These are phyloP conservation scores for Condylura cristata DNA, from an alignment of 2,113 vertebrate genomes.

Conservation along the genomic window DNA sequence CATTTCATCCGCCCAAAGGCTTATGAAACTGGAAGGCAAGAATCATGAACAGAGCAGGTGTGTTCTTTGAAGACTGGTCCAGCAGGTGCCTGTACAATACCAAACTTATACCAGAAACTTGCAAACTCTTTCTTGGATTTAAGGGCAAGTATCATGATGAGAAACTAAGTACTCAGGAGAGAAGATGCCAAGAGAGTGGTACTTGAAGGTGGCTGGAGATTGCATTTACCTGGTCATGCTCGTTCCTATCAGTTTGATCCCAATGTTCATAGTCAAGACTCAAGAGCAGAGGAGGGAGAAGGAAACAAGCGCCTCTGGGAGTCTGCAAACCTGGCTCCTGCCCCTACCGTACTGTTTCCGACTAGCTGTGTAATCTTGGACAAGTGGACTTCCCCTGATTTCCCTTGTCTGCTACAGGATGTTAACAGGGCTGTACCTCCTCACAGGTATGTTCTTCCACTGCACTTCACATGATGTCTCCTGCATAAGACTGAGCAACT, in stretches of 20 bases:
- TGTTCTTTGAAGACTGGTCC: slow-evolving; percentile 72
- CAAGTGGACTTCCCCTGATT: neutral
- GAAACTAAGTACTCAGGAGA: slow-evolving; percentile 28
- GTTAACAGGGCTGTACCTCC: neutral
- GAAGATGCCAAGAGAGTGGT: neutral
- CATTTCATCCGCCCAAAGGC: slow-evolving; percentile 80
- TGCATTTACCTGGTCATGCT: neutral
- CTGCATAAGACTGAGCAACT: neutral
- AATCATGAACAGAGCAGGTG: slow-evolving; percentile 64
- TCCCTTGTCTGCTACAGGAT: slow-evolving; percentile 11
- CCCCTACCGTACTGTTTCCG: neutral
- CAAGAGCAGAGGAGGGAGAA: neutral
- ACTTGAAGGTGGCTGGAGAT: neutral
- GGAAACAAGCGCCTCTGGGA: neutral
- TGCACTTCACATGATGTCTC: neutral
- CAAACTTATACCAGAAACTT: slow-evolving; percentile 45
- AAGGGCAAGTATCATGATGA: slow-evolving; percentile 3
- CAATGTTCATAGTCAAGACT: neutral
- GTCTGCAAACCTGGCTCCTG: neutral
- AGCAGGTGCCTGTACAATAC: slow-evolving; percentile 46
- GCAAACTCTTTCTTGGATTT: slow-evolving; percentile 18
- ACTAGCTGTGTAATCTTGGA: neutral
- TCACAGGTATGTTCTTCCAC: neutral
- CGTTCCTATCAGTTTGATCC: neutral
- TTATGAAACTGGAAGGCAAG: slow-evolving; percentile 74